Conservation (phyloP, 1,140 invertebrate species). For the Tetramorium simillimum region DNA sequence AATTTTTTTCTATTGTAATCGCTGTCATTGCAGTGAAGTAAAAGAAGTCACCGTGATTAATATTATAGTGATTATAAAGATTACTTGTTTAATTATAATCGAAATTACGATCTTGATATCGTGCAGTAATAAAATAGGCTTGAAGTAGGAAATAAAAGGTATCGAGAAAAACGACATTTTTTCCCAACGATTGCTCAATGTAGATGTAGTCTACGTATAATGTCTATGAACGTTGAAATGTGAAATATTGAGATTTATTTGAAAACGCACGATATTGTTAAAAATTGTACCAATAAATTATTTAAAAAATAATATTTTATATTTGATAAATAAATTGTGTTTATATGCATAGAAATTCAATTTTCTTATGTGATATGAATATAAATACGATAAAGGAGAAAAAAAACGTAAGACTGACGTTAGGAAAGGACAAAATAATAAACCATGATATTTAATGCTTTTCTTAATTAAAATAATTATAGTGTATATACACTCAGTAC, state of each 20-base stretch:
- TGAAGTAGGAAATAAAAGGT: too few species aligned
- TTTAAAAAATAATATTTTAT: neutral
- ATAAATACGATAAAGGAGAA: neutral
- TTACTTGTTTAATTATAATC: neutral
- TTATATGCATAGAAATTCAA: neutral
- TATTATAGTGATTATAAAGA: neutral
- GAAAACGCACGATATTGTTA: neutral
- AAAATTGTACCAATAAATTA: neutral
- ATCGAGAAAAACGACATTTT: too few species aligned
- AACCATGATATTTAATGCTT: slow-evolving; percentile 33
- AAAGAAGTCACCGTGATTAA: neutral
- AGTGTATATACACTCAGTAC: slow-evolving; percentile 70
- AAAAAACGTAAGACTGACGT: neutral
- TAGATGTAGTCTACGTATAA: too few species aligned
- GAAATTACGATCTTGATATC: neutral
- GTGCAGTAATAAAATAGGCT: too few species aligned
- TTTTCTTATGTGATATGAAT: neutral
- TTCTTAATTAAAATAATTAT: slow-evolving; percentile 71
- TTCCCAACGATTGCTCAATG: too few species aligned
- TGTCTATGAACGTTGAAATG: too few species aligned
- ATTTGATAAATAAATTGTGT: neutral
- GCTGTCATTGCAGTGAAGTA: neutral
- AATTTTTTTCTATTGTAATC: neutral
- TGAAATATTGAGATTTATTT: neutral
- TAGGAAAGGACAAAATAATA: neutral